Base-by-base conservation (phyloP, 2,797 vertebrate genomes). In the Channallabes apus region DNA sequence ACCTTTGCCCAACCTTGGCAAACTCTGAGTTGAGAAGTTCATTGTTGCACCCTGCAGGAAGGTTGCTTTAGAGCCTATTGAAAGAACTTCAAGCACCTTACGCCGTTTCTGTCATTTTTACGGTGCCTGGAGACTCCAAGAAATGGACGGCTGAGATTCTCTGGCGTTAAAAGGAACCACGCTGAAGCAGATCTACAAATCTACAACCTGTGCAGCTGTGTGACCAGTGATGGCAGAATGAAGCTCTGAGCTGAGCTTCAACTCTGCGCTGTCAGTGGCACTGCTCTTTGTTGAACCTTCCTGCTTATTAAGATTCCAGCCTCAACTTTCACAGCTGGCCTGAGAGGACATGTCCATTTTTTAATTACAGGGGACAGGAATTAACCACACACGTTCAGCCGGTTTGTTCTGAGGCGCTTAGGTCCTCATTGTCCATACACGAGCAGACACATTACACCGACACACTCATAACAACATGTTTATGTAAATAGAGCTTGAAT, bases 41-140 rank as follows among this genome's bases (percentile, higher is more conserved):
- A 86, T 77, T 64, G 80, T 73, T 35, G 67, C 84, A 85, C 86
- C 89, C 89, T 61, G 78, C 81, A 85, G 91, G 89, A 90, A 91
- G 88, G 90, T 89, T 65, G n/a, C 82, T 82, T 81, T 69, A 41
- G 61, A 77, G 79, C 82, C 82, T 76, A 29, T 80, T 86, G 58
- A 86, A 82, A 85, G 72, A 86, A 80, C 27, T 27, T 18, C 17
- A 5, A 2, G 72, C 86, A 85, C 86, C 85, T 64, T 71, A 79
- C 85, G 89, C 89, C 56, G 69, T 78, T 71, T 65, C 79, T 75
- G 86, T 73, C 80, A 11, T 84, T 85, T 88, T 83, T 64, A 86
- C 84, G 80, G 79, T 87, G 87, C 89, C 86, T 69, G 76, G 81
- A 87, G 87, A 88, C 85, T 61, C 75, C 0, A 5, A 61, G 76